A percentile compares a stretch with the other conserved stretches of the same genome.
phyloP scores from a whole-genome alignment of 2,113 vertebrate species.

The Misgurnus anguillicaudatus region DNA sequence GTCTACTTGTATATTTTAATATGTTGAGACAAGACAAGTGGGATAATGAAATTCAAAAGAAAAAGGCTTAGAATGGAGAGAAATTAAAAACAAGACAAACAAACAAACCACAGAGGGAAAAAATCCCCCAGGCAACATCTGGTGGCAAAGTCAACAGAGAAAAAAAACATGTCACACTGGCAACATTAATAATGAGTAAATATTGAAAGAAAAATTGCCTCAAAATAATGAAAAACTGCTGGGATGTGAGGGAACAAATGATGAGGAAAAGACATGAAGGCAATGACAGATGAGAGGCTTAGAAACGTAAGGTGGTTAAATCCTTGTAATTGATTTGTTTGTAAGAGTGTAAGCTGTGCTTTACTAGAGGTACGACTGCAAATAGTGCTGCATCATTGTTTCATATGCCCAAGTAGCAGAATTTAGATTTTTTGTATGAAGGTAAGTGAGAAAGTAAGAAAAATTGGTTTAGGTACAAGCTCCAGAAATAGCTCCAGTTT shows the following conservation, averaged over 20 bases:
- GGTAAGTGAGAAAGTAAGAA: no score
- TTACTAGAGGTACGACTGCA: no score
- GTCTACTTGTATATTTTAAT: slow-evolving; percentile 49
- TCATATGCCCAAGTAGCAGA: no score
- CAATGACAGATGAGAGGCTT: slow-evolving; percentile 11
- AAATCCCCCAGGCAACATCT: slow-evolving; percentile 51
- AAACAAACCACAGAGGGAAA: slow-evolving; percentile 40
- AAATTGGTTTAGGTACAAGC: background rate
- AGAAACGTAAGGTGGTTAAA: background rate
- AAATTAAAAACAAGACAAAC: slow-evolving; percentile 46
- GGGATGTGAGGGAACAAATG: background rate
- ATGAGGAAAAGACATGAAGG: background rate
- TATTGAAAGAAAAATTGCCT: slow-evolving; percentile 37
- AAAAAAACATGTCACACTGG: slow-evolving; percentile 37
- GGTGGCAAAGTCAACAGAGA: slow-evolving; percentile 47
- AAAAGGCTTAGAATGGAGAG: slow-evolving; percentile 38
- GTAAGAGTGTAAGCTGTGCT: background rate
- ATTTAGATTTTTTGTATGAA: no score
- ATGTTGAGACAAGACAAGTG: slow-evolving; percentile 33
- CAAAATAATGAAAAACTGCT: slow-evolving; percentile 34
- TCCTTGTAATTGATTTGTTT: background rate
- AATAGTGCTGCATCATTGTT: no score
- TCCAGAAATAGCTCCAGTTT: background rate
- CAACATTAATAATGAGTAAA: slow-evolving; percentile 46
- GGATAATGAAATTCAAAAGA: slow-evolving; percentile 49